Percentiles rank a stretch among this genome's conserved stretches.
These are phyloP conservation scores for Pontoporia blainvillei DNA, from an alignment of 2,113 vertebrate species.

Conservation along the genomic window DNA sequence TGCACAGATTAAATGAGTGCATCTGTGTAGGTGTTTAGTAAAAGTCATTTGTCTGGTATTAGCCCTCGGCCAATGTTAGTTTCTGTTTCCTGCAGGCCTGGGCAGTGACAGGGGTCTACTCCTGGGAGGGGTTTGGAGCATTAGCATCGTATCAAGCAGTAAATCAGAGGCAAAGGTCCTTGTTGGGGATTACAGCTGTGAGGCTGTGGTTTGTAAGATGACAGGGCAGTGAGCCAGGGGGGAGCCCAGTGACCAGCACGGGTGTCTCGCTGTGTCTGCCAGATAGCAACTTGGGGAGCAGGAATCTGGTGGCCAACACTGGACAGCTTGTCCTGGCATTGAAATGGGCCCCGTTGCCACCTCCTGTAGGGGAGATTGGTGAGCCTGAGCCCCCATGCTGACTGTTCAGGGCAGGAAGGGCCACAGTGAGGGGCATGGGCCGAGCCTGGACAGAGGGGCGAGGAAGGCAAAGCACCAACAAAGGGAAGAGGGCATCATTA, in stretches of 20 bases:
- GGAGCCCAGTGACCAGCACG: neutral
- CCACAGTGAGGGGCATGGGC: accelerated
- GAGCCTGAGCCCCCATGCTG: neutral
- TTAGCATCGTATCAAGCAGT: neutral
- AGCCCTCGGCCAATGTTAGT: neutral
- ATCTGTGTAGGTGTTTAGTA: neutral
- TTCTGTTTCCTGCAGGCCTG: neutral
- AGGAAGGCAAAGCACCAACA: no score
- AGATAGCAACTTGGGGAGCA: neutral
- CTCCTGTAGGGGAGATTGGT: accelerated
- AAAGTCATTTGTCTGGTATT: neutral
- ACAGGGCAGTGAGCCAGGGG: neutral
- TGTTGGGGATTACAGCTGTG: neutral
- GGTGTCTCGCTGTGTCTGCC: neutral
- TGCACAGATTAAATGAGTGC: neutral
- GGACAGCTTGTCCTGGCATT: neutral
- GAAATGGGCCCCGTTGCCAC: accelerated
- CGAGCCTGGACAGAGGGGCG: accelerated
- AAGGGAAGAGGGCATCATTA: neutral
- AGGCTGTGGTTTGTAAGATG: neutral
- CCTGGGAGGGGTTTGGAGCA: neutral
- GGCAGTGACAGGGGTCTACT: neutral
- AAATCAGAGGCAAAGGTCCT: neutral
- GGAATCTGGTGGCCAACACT: neutral
- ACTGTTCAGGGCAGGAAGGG: neutral